Evolutionary conservation across 1,140 invertebrate genomes (phyloP), one percentile per base, ranked within the genome.

Genomic region (Campoletis sonorensis): DNA sequence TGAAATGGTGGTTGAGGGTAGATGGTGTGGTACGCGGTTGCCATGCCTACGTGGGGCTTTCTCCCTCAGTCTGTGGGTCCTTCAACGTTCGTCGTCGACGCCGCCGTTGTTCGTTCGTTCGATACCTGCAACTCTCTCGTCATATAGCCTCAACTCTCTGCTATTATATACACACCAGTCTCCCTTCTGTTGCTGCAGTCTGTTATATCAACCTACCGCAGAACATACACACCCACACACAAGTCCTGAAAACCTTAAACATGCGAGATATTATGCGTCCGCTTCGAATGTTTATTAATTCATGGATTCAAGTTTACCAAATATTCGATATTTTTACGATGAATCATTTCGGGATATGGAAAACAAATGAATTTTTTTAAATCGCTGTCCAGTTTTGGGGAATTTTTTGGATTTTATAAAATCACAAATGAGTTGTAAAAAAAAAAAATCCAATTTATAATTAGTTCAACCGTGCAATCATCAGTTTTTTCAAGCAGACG

Each of bases 21-120:
- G 79, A 84, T 82, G 83, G 80, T 84, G 82, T 70, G 68, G 68
- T 70, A 64, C 61, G 68, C 61, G 68, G 83, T 84, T 84, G 83
- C 83, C 79, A 84, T 84, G 83, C 83, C 83, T 84, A 84, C 83
- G 80, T 80, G 76, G 78, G 37, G 33, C 21, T 77, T 70, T 80
- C 49, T 64, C 81, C 71, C 79, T 64, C 68, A 40, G 37, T 72
- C 70, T 40, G 61, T 64, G 61, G 61, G 61, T 64, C 61, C 61
- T 79, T 67, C 71, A 75, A 58, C 58, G 33, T 67, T 77, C 76
- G 49, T 45, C 71, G 23, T 23, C 23, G 67, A 21, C 54, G 54
- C 13, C 54, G 54, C 21, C 54, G 54, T 23, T 26, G 21, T 71
- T 72, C 79, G 80, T 79, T 78, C 82, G 82, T 81, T 83, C 82